Evolutionary conservation across 1,140 invertebrate species (phyloP).

Genomic region (Argopecten irradians): DNA sequence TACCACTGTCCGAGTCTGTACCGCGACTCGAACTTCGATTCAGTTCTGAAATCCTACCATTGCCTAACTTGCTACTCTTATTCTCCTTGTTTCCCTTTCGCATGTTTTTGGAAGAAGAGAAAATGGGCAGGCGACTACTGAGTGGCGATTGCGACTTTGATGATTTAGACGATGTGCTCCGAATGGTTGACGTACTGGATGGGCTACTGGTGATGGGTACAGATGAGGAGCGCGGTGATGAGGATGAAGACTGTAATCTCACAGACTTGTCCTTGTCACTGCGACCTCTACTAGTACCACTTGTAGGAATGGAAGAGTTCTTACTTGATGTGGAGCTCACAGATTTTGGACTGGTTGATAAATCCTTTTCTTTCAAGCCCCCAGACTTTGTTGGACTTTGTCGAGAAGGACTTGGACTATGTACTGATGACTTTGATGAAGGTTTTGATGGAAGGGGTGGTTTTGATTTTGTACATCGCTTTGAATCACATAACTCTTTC

Average conservation of each 20-base stretch:
- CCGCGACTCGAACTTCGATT: slow-evolving; percentile 52
- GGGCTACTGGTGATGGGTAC: slow-evolving; percentile 19
- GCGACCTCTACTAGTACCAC: slow-evolving; percentile 40
- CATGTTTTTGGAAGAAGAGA: slow-evolving; percentile 58
- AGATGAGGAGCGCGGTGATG: slow-evolving; percentile 28
- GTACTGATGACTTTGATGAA: slow-evolving; percentile 47
- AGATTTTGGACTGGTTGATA: slow-evolving; percentile 18
- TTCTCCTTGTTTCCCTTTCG: slow-evolving; percentile 65
- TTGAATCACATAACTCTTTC: slow-evolving; percentile 31
- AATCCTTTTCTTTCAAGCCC: slow-evolving; percentile 27
- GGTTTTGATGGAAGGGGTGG: slow-evolving; percentile 59
- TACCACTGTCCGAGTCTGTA: slow-evolving; percentile 71
- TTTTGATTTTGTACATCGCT: slow-evolving; percentile 53
- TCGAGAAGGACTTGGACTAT: slow-evolving; percentile 45
- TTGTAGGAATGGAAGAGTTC: slow-evolving; percentile 25
- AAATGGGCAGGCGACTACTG: slow-evolving; percentile 63
- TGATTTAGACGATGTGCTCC: slow-evolving; percentile 40
- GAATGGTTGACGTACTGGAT: slow-evolving; percentile 24
- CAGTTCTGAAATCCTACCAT: slow-evolving; percentile 55
- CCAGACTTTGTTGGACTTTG: slow-evolving; percentile 50
- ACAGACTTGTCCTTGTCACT: slow-evolving; percentile 53
- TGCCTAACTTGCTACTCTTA: slow-evolving; percentile 54
- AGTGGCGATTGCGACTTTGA: slow-evolving; percentile 55
- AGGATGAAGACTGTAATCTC: slow-evolving; percentile 18
- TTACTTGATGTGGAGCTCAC: slow-evolving; percentile 27